A percentile compares a stretch with the other conserved stretches of the same genome.
These are phyloP conservation scores for Cephus pulcher DNA, from an alignment of 2,888 invertebrate species.

Conservation along the genomic window DNA sequence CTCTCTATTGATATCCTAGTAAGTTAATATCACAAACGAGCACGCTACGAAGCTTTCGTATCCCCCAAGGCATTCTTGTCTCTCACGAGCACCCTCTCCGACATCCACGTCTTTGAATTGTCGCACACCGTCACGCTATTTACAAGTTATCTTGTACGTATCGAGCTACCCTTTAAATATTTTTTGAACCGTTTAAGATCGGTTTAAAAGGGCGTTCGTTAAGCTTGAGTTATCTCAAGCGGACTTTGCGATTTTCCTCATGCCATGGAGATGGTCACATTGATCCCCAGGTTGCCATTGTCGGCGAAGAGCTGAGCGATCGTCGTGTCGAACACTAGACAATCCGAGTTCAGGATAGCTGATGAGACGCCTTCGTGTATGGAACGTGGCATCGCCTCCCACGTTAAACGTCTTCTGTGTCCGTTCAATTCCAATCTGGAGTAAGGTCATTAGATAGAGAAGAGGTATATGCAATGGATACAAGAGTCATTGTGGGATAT, in stretches of 20 bases:
- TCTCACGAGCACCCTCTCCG: neutral
- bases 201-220: conserved; percentile 29
- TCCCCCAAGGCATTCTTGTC: conserved; percentile 2
- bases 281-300: conserved; percentile 98
- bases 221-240: conserved; percentile 35
- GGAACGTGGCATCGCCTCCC: conserved; percentile 99
- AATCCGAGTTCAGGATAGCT: conserved; percentile 98
- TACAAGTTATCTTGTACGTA: neutral
- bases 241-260: conserved; percentile 66
- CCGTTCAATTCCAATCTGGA: conserved; percentile 94
- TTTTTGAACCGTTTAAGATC: neutral
- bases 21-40: conserved; percentile 40
- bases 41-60: conserved; percentile 41
- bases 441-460: neutral
- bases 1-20: conserved; percentile 17
- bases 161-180: neutral
- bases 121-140: too few relatives aligned
- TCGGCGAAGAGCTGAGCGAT: conserved; percentile 99
- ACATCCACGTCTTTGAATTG: too few relatives aligned
- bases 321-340: conserved; percentile 97
- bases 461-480: too few relatives aligned
- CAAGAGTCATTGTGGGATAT: too few relatives aligned
- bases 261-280: conserved; percentile 97
- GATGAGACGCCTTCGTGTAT: conserved; percentile 99
- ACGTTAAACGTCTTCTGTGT: conserved; percentile 92